Conservation (phyloP, 2,888 invertebrate species). For the Ornithoptera priamus region DNA sequence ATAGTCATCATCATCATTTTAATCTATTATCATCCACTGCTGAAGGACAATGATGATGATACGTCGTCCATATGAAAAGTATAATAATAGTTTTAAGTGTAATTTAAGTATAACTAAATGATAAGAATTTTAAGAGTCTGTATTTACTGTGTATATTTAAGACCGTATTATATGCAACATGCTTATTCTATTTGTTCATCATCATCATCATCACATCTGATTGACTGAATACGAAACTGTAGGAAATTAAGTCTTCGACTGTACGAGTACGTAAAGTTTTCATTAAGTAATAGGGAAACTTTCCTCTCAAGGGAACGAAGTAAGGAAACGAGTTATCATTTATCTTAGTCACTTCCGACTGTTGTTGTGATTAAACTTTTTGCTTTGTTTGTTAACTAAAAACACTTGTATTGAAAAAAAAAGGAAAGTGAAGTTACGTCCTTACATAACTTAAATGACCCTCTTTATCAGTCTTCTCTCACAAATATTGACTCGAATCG, state of each 20-base stretch:
- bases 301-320: slow-evolving; percentile 4
- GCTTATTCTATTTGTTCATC: not conserved
- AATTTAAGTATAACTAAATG: too few relatives aligned
- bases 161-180: too few relatives aligned
- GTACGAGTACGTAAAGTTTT: slow-evolving; percentile 2
- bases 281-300: slow-evolving; percentile 7
- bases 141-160: too few relatives aligned
- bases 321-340: slow-evolving; percentile 11
- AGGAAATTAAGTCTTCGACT: not conserved
- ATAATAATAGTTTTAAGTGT: too few relatives aligned
- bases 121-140: too few relatives aligned
- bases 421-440: not conserved
- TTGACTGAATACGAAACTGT: not conserved
- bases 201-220: not conserved
- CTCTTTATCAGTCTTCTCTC: too few relatives aligned
- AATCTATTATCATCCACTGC: too few relatives aligned
- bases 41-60: too few relatives aligned
- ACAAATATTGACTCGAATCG: too few relatives aligned
- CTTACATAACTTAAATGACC: not conserved
- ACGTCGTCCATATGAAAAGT: too few relatives aligned
- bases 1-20: too few relatives aligned
- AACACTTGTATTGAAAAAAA: not conserved
- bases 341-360: slow-evolving; percentile 5
- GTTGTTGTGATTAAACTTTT: slow-evolving; percentile 4
- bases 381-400: not conserved